Base-by-base conservation (phyloP, 1,140 invertebrate species). In the Drosophila parabipectinata region DNA sequence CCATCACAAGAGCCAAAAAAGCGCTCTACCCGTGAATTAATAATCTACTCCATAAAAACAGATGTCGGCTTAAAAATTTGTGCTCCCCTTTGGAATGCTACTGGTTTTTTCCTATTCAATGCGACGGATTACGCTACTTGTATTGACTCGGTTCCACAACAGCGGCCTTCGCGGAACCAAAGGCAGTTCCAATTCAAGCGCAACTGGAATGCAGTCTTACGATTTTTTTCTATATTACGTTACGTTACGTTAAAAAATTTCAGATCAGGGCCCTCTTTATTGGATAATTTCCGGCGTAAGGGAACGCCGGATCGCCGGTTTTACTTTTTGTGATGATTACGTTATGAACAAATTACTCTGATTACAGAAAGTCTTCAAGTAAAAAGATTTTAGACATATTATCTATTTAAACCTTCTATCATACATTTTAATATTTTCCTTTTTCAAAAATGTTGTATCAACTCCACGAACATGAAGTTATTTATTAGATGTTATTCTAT, bases 11-110 rank as follows among this genome's bases (percentile, higher is more conserved):
- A 37, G 48, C 39, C 58, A 58, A 82, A 80, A 84, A 78, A 87
- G 78, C 62, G 73, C 60, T 78, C 39, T 39, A 56, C 64, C 66
- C 79, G 77, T 85, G 71, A 82, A 87, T 88, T 82, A 79, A 82
- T 87, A 82, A 88, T 88, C 85, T 85, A 76, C 59, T 79, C 81
- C 75, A 87, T 88, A 79, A 82, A 79, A 87, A 82, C 71, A 78
- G 71, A 81, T 81, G 77, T 88, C 82, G 72, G 78, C 78, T 78
- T 87, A 87, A 78, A 71, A 75, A 71, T 73, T 44, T 15, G 72
- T 61, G 59, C 47, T 39, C 66, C 58, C 69, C 57, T 44, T 77
- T 64, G 61, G 41, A 52, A 18, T 67, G 80, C 80, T 84, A 87
- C 81, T 85, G 78, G 78, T 77, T 69, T 77, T 57, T 78, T 77